Evolutionary conservation across 2,113 vertebrate genomes (phyloP).

Genomic region (Trachemys scripta): DNA sequence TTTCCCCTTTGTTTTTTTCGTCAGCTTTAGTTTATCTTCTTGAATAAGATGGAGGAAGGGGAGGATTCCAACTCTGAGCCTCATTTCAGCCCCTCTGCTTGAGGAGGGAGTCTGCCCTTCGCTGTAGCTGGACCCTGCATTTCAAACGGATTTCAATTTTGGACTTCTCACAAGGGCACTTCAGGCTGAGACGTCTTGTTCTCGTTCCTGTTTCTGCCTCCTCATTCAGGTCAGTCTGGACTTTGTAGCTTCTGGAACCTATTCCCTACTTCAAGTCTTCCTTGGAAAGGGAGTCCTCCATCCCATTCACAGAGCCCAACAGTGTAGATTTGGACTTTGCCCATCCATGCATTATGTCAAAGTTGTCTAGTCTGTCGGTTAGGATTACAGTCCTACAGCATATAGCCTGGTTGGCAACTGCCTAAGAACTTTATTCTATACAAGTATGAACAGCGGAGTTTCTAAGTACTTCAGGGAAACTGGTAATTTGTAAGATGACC

Average conservation of each 20-base stretch:
- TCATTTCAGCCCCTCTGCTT: background rate
- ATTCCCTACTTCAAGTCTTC: accelerated
- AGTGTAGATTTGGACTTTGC: accelerated
- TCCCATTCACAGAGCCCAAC: accelerated
- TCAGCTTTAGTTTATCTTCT: background rate
- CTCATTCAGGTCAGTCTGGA: background rate
- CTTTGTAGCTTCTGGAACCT: background rate
- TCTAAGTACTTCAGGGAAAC: background rate
- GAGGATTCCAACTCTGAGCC: background rate
- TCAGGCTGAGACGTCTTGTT: background rate
- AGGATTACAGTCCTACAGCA: background rate
- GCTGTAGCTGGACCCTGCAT: background rate
- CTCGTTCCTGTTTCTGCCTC: background rate
- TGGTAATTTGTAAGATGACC: background rate
- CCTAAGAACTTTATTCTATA: background rate
- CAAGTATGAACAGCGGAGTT: background rate
- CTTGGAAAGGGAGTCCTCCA: background rate
- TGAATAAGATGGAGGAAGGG: background rate
- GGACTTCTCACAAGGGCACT: background rate
- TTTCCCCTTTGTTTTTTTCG: background rate
- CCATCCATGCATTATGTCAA: background rate
- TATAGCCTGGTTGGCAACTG: background rate
- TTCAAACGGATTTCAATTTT: background rate
- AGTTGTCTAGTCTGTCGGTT: accelerated
- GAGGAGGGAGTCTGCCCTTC: background rate